Evolutionary conservation across 1,140 invertebrate species (phyloP), one percentile per base, ranked within the genome.

Genomic region (Mamestra configurata): DNA sequence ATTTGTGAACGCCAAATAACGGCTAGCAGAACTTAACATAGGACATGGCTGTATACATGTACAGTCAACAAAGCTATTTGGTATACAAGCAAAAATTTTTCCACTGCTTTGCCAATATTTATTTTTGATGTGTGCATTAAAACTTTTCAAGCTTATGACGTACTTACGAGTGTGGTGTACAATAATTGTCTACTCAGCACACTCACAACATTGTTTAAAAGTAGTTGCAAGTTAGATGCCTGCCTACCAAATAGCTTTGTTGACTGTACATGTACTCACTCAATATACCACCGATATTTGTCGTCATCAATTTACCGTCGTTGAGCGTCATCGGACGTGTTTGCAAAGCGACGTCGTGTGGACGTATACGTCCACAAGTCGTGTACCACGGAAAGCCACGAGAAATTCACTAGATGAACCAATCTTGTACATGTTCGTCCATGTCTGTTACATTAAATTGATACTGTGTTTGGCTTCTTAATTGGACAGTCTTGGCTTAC

Each of bases 391-490:
- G 88, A 81, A 90, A 88, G 84, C 86, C 84, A 88, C 82, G 89
- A 92, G 89, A 86, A 89, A 91, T 88, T 79, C 87, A 89, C 86
- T 86, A 89, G 89, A 88, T 86, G 85, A 85, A 82, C 85, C 91
- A 87, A 90, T 92, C 92, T 91, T 89, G 90, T 87, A 72, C 79
- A 68, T 81, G 79, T 80, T 79, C 83, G 82, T 79, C 75, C 83
- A 83, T 84, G 85, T 85, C 90, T 92, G 92, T 93, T 88, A 87
- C 85, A 88, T 81, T 89, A 92, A 90, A 93, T 93, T 88, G 92
- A 91, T 88, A 86, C 76, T 82, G 77, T 83, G 81, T 82, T 80
- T 81, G 82, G 87, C 83, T 89, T 90, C 92, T 90, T 92, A 92
- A 93, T 93, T 92, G 92, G 84, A 89, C 77, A 66, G 76, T 78